phyloP scores from a whole-genome alignment of 1,140 invertebrate species.

The Solen grandis region DNA sequence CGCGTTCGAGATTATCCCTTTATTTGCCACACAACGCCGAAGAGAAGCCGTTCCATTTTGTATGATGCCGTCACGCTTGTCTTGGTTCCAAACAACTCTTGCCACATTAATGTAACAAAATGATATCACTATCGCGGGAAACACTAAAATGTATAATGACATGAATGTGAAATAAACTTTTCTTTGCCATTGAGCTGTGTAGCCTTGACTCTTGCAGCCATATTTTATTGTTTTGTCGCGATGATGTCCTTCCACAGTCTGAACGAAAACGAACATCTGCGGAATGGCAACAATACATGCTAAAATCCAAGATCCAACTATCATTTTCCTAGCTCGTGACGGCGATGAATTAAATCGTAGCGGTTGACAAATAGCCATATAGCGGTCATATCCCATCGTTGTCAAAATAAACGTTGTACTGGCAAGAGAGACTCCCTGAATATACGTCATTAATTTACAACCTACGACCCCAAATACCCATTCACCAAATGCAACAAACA shows the following conservation, averaged over 20 bases:
- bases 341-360: slow-evolving; percentile 70
- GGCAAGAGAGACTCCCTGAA: slow-evolving; percentile 81
- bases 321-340: slow-evolving; percentile 69
- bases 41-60: slow-evolving; percentile 58
- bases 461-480: slow-evolving; percentile 79
- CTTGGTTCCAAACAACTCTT: slow-evolving; percentile 78
- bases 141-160: slow-evolving; percentile 79
- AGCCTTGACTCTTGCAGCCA: slow-evolving; percentile 78
- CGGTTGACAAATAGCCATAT: slow-evolving; percentile 81
- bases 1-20: slow-evolving; percentile 76
- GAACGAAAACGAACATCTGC: slow-evolving; percentile 81
- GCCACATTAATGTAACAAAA: slow-evolving; percentile 81
- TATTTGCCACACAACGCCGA: slow-evolving; percentile 65
- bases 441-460: slow-evolving; percentile 81
- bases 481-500: slow-evolving; percentile 81
- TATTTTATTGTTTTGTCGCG: slow-evolving; percentile 71
- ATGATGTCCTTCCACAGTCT: slow-evolving; percentile 65
- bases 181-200: slow-evolving; percentile 81
- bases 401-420: slow-evolving; percentile 81
- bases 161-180: slow-evolving; percentile 81
- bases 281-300: slow-evolving; percentile 81
- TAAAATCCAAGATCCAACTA: slow-evolving; percentile 79
- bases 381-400: slow-evolving; percentile 81
- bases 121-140: slow-evolving; percentile 79
- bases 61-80: slow-evolving; percentile 20